A percentile compares a stretch with the other conserved stretches of the same genome.
phyloP scores from a whole-genome alignment of 2,113 vertebrate genomes.

The Apodemus speciosus region DNA sequence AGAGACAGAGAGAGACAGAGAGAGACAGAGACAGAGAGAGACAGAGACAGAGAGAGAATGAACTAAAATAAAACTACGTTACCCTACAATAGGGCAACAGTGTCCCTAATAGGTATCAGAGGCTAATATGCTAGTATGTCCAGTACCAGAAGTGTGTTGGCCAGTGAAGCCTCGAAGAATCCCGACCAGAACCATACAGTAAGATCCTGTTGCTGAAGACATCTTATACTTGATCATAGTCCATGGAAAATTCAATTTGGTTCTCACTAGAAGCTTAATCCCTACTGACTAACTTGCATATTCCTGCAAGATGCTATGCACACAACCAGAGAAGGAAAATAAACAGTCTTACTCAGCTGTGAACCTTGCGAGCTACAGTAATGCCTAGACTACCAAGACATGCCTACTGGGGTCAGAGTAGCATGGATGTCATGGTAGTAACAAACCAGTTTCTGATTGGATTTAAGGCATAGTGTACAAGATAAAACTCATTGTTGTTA shows the following conservation, averaged over 20 bases:
- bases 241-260: neutral
- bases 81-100: neutral
- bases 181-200: neutral
- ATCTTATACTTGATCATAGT: neutral
- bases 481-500: neutral
- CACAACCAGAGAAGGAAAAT: neutral
- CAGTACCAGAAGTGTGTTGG: neutral
- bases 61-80: neutral
- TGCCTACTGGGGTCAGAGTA: neutral
- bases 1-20: neutral
- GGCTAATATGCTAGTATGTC: neutral
- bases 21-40: neutral
- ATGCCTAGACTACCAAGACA: neutral
- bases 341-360: neutral
- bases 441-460: too few species aligned
- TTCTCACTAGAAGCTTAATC: neutral
- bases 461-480: neutral
- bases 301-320: neutral
- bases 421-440: neutral
- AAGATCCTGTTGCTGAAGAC: neutral
- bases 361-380: neutral
- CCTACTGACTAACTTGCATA: neutral
- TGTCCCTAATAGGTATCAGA: neutral
- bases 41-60: too few species aligned
- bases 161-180: neutral